A percentile compares a stretch with the other conserved stretches of the same genome.
Conservation (phyloP, 2,888 invertebrate genomes). For the Sceliomorpha sp. region DNA sequence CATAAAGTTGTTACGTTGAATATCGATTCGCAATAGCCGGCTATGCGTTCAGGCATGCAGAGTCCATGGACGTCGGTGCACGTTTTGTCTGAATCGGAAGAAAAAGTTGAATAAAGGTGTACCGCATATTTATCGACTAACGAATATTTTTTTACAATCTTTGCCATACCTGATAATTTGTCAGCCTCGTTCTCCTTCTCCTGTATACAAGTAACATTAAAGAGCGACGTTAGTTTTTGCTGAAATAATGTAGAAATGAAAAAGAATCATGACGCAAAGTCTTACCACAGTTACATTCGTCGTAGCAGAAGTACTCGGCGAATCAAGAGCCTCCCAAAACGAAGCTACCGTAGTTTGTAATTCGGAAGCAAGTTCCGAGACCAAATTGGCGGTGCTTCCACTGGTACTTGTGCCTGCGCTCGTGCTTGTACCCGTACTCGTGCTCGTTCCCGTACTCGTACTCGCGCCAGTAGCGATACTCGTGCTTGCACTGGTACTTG, state of each 20-base stretch:
- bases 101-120: conserved; percentile 17
- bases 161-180: not conserved
- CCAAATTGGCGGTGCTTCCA: conserved; percentile 15
- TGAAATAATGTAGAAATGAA: no score
- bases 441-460: no score
- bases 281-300: conserved; percentile 15
- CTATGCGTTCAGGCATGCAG: conserved; percentile 90
- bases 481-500: conserved; percentile 6
- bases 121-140: no score
- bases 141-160: not conserved
- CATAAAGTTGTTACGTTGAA: conserved; percentile 88
- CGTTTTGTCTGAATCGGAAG: conserved; percentile 79
- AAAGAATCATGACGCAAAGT: no score
- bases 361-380: conserved; percentile 24
- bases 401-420: conserved; percentile 11
- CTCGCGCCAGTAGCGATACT: not conserved
- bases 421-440: no score
- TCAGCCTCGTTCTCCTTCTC: not conserved
- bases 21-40: conserved; percentile 93
- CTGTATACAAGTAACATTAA: no score
- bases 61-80: conserved; percentile 87
- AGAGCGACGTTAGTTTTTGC: no score
- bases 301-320: conserved; percentile 6
- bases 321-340: no score
- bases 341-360: conserved; percentile 25